Evolutionary conservation across 2,113 vertebrate species (phyloP), one percentile per base, ranked within the genome.

Genomic region (Bufo bufo): DNA sequence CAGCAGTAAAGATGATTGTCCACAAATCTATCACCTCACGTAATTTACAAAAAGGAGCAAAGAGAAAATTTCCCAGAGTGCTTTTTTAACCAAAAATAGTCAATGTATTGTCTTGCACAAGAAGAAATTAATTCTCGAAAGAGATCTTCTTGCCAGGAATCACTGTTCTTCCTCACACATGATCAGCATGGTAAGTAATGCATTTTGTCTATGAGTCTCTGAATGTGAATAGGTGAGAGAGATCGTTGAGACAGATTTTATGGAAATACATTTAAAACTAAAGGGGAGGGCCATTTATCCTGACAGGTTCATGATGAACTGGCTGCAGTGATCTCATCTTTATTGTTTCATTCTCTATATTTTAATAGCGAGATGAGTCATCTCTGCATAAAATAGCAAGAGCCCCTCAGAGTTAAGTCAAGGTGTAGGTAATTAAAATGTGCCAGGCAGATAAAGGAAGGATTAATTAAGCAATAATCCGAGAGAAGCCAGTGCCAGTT

Each of bases 381-480:
- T 63, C 43, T 11, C 65, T 47, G 43, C 45, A 56, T 69, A 80
- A 75, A 75, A 43, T 75, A 82, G 86, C 11, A 16, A 61, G 77
- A 14, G 61, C 7, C 61, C 49, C 63, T 45, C 23, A 87, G 75
- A 20, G 33, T 19, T 49, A 75, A 50, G 72, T 49, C 61, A 45
- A 52, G 77, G 85, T 87, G 86, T 54, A 63, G 20, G 86, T 82
- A 87, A 87, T 87, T 87, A 82, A 75, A 87, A 82, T 82, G n/a
- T 87, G 79, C 79, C 63, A 63, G 78, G 52, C 79, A 82, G 79
- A 87, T 87, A 87, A 87, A 87, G 78, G 59, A 82, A 74, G 79
- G 86, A 87, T 87, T 87, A 87, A 82, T 87, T 87, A 87, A 77
- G 86, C 79, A 82, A 82, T 87, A 75, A 82, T 52, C n/a, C 47